These are phyloP conservation scores for Isotomurus palustris DNA, from an alignment of 2,888 invertebrate genomes.

Conservation along the genomic window DNA sequence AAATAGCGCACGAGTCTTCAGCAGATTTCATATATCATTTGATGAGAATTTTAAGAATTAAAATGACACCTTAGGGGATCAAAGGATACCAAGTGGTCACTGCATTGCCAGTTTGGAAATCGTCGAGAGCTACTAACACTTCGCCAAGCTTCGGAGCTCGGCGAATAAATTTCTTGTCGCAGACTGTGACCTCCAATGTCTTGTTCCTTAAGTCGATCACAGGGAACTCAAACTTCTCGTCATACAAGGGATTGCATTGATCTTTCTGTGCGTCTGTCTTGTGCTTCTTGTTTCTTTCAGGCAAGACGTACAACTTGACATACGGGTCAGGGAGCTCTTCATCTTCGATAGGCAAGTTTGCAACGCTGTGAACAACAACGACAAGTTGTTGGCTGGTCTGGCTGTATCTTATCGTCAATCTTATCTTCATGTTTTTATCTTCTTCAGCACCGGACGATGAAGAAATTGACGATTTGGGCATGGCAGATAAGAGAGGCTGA, in stretches of 20 bases:
- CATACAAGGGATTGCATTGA: conserved; percentile 43
- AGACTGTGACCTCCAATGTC: conserved; percentile 44
- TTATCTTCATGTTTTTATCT: conserved; percentile 40
- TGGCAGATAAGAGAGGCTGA: conserved; percentile 22
- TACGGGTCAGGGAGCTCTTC: conserved; percentile 83
- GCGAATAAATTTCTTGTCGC: conserved; percentile 45
- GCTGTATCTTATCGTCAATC: conserved; percentile 34
- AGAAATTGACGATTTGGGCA: neutral
- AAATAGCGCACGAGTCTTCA: neutral
- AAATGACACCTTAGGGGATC: conserved; percentile 22
- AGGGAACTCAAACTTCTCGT: conserved; percentile 45
- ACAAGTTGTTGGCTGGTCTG: conserved; percentile 66
- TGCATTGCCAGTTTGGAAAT: conserved; percentile 43
- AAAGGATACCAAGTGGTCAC: conserved; percentile 45
- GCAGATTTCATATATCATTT: no score
- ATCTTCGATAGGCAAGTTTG: conserved; percentile 76
- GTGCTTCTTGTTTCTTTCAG: conserved; percentile 78
- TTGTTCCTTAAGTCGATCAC: conserved; percentile 43
- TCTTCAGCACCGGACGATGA: conserved; percentile 2
- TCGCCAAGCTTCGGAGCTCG: conserved; percentile 42
- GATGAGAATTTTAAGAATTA: no score
- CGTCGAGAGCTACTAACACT: conserved; percentile 41
- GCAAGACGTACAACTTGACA: conserved; percentile 79
- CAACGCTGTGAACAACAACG: conserved; percentile 81
- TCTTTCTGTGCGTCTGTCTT: conserved; percentile 62